Conservation (phyloP, 64 coral and sea anemone species). For the Actinia equina region DNA sequence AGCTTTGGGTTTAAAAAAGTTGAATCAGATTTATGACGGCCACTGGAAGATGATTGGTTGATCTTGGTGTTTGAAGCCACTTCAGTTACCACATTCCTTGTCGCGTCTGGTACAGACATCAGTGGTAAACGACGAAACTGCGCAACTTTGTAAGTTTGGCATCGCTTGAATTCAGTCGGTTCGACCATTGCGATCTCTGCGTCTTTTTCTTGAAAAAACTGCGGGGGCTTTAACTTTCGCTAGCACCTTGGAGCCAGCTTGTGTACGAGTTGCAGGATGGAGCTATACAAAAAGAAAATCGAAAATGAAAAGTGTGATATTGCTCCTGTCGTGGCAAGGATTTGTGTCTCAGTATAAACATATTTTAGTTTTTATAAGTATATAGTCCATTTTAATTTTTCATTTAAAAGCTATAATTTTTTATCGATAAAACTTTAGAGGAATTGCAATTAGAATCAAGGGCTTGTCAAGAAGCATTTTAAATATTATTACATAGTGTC, state of each 20-base stretch:
- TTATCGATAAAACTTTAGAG: too few relatives aligned
- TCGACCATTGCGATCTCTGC: neutral
- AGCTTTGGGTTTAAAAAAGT: neutral
- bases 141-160: slow-evolving; percentile 23
- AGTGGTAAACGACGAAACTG: slow-evolving; percentile 18
- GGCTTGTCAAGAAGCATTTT: too few relatives aligned
- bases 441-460: too few relatives aligned
- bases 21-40: neutral
- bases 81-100: neutral
- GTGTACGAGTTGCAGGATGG: neutral
- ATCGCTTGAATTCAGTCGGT: slow-evolving; percentile 14
- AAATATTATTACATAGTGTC: too few relatives aligned
- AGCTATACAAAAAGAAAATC: neutral
- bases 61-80: neutral
- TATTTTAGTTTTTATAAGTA: too few relatives aligned
- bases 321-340: too few relatives aligned
- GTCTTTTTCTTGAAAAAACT: neutral
- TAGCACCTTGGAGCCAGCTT: neutral
- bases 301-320: too few relatives aligned
- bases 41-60: neutral
- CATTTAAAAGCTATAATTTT: too few relatives aligned
- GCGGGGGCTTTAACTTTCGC: neutral
- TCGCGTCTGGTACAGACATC: slow-evolving; percentile 3
- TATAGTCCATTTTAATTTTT: too few relatives aligned
- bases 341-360: too few relatives aligned